A percentile compares a stretch with the other conserved stretches of the same genome.
phyloP scores from a whole-genome alignment of 1,140 invertebrate species.

The Rhynchophorus ferrugineus region DNA sequence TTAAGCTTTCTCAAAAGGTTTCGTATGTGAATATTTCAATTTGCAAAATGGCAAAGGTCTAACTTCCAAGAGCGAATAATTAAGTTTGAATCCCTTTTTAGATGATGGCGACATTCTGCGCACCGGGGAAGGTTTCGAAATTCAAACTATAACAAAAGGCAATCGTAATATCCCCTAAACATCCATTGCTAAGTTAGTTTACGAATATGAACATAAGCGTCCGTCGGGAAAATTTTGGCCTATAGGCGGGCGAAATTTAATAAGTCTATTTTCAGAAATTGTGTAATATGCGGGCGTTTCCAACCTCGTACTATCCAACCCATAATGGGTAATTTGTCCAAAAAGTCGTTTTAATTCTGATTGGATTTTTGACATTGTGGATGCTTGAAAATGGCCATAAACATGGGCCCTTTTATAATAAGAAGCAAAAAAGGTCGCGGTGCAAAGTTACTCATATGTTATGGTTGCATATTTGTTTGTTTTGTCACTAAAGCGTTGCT shows the following conservation, averaged over 20 bases:
- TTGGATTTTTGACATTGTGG: slow-evolving; percentile 34
- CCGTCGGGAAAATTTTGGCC: slow-evolving; percentile 26
- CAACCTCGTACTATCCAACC: slow-evolving; percentile 9
- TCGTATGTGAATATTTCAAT: too few species aligned
- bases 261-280: slow-evolving; percentile 24
- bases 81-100: background rate
- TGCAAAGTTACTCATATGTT: slow-evolving; percentile 29
- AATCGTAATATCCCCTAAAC: background rate
- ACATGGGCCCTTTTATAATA: slow-evolving; percentile 33
- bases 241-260: slow-evolving; percentile 20
- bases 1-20: too few species aligned
- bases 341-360: slow-evolving; percentile 20
- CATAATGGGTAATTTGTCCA: slow-evolving; percentile 37
- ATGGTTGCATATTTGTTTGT: slow-evolving; percentile 38
- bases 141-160: background rate
- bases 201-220: background rate
- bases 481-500: slow-evolving; percentile 35
- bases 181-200: background rate
- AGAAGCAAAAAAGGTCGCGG: slow-evolving; percentile 19
- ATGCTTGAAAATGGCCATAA: slow-evolving; percentile 33
- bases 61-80: too few species aligned
- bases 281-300: slow-evolving; percentile 14
- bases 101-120: background rate
- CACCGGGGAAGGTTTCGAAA: background rate
- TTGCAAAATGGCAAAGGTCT: too few species aligned